Evolutionary conservation across 2,797 vertebrate species (phyloP), one percentile per base, ranked within the genome.

Genomic region (Clarias platycephalus): DNA sequence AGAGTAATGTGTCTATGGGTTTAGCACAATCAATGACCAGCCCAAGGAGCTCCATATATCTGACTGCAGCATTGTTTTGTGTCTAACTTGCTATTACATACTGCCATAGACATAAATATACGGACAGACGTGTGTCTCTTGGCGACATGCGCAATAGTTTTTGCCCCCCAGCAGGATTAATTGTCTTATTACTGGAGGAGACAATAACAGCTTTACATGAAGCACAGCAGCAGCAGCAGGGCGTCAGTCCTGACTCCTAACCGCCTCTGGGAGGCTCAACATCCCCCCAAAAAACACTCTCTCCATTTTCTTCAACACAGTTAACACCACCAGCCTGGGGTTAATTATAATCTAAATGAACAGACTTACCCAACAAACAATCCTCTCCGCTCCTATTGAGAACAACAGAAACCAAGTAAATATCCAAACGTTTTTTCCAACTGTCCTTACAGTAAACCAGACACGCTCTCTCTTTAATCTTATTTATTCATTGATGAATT

Each of bases 201-300:
- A 85, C 82, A 82, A 87, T 80, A 80, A 83, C 71, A 84, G 70
- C 76, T n/a, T n/a, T 49, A 63, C n/a, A 72, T 60, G 57, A 60
- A 40, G 31, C 10, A 3, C 16, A 76, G 24, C 2, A 74, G 44
- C 44, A 53, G 72, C 55, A 76, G 37, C n/a, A 53, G 40, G 71
- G 85, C 82, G 84, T 66, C 71, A 82, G 55, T 77, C 66, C 70
- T 55, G 53, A 68, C 66, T 66, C 72, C 12, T 22, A 44, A 5
- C n/a, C 2, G 18, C 24, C 12, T 77, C 53, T 71, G 44, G 3
- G 5, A 37, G 28, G 49, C 28, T 68, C 20, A 49, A 53, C 75
- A 24, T 58, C 20, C 2, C 37, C 49, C 49, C 44, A 1, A n/a
- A 22, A 58, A 55, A 7, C 16, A 24, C 4, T 37, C 62, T 62